Evolutionary conservation across 2,797 vertebrate species (phyloP).

Genomic region (Oophaga sylvatica): DNA sequence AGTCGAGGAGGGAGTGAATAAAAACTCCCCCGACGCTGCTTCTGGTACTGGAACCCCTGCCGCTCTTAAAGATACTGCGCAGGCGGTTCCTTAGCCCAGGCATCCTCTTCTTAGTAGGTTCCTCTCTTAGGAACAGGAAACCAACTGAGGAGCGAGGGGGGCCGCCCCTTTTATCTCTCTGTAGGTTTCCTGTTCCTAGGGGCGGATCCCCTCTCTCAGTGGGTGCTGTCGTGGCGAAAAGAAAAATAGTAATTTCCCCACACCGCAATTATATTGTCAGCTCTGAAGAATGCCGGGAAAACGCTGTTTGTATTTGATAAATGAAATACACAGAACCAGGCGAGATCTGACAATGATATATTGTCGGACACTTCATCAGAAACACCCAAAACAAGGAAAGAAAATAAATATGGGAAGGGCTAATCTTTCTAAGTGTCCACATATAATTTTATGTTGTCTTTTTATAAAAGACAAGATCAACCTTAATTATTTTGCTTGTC

Average conservation of each 20-base stretch:
- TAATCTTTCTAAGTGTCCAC: slow-evolving; percentile 18
- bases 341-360: slow-evolving; percentile 36
- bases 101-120: no score
- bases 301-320: neutral
- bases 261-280: slow-evolving; percentile 44
- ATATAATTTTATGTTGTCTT: slow-evolving; percentile 39
- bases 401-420: slow-evolving; percentile 35
- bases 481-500: slow-evolving; percentile 38
- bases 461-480: slow-evolving; percentile 48
- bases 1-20: no score
- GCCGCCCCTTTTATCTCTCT: no score
- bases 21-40: no score
- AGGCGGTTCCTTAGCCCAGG: no score
- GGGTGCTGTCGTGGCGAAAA: no score
- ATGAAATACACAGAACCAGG: slow-evolving; percentile 14
- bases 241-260: slow-evolving; percentile 40
- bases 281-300: slow-evolving; percentile 3
- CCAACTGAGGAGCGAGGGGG: no score
- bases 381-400: slow-evolving; percentile 20
- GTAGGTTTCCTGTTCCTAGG: no score
- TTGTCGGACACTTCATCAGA: slow-evolving; percentile 10
- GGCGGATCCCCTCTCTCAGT: no score
- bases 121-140: no score
- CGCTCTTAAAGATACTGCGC: no score
- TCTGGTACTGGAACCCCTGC: no score